phyloP scores from a whole-genome alignment of 2,797 vertebrate genomes.

The Microchirus variegatus region DNA sequence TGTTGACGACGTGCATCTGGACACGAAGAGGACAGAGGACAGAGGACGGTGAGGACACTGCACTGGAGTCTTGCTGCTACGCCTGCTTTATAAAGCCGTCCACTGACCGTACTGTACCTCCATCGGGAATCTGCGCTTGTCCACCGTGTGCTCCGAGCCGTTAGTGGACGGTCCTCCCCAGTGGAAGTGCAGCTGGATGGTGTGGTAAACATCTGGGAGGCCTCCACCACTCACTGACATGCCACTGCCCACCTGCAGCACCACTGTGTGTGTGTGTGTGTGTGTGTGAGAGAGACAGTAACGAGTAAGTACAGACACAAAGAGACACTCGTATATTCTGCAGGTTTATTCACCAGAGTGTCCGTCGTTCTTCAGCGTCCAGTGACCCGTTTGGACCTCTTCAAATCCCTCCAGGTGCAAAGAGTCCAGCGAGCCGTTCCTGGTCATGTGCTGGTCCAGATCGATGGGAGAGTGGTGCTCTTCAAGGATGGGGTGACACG shows the following conservation, averaged over 20 bases:
- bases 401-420: slow-evolving; percentile 85
- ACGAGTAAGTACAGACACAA: neutral
- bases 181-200: slow-evolving; percentile 88
- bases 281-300: slow-evolving; percentile 14
- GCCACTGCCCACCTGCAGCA: slow-evolving; percentile 77
- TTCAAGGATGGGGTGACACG: slow-evolving; percentile 75
- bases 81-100: slow-evolving; percentile 30
- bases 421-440: slow-evolving; percentile 73
- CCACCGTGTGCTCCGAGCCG: slow-evolving; percentile 88
- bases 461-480: slow-evolving; percentile 86
- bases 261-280: no score
- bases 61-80: neutral
- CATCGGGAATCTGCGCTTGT: slow-evolving; percentile 81
- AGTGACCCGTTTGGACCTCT: slow-evolving; percentile 77
- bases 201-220: slow-evolving; percentile 79
- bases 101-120: slow-evolving; percentile 83
- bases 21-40: neutral
- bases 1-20: slow-evolving; percentile 88
- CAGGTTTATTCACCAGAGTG: slow-evolving; percentile 79
- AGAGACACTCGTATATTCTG: fast-evolving
- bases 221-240: slow-evolving; percentile 84
- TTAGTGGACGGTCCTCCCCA: slow-evolving; percentile 81
- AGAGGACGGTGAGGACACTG: slow-evolving; percentile 16
- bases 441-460: slow-evolving; percentile 73
- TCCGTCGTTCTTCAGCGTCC: slow-evolving; percentile 85